Evolutionary conservation across 2,797 vertebrate species (phyloP).

Genomic region (Poecilia gillii): DNA sequence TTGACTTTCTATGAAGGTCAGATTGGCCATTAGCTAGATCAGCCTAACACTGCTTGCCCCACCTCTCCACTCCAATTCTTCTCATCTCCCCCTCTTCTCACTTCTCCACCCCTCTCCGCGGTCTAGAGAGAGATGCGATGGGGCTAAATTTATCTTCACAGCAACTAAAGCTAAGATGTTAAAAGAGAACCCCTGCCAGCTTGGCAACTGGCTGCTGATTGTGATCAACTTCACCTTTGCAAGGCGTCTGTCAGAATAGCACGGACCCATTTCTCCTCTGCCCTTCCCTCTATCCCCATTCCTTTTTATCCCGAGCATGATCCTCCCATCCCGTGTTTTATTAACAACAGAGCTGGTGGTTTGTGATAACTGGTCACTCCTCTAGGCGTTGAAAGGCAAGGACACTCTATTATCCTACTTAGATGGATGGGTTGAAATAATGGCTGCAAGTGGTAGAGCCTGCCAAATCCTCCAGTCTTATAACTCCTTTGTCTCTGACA

Average conservation of each 20-base stretch:
- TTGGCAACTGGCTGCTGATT: slow-evolving; percentile 57
- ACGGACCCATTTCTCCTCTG: slow-evolving; percentile 38
- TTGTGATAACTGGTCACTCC: slow-evolving; percentile 86
- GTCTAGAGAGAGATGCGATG: slow-evolving; percentile 53
- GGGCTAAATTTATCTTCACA: slow-evolving; percentile 71
- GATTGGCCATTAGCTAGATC: slow-evolving; percentile 77
- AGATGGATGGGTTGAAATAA: slow-evolving; percentile 85
- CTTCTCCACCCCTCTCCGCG: slow-evolving; percentile 42
- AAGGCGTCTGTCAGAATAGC: slow-evolving; percentile 62
- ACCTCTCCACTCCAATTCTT: slow-evolving; percentile 76
- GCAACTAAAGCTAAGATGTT: slow-evolving; percentile 65
- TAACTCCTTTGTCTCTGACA: slow-evolving; percentile 82
- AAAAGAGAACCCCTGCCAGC: slow-evolving; percentile 65
- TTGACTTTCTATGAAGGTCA: slow-evolving; percentile 80
- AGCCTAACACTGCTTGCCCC: slow-evolving; percentile 64
- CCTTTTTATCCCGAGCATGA: slow-evolving; percentile 47
- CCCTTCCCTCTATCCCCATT: slow-evolving; percentile 46
- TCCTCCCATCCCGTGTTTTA: slow-evolving; percentile 73
- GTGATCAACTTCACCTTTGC: slow-evolving; percentile 61
- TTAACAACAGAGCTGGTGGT: slow-evolving; percentile 82
- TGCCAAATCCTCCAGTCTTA: slow-evolving; percentile 82
- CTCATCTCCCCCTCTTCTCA: slow-evolving; percentile 58
- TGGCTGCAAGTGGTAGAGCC: slow-evolving; percentile 81
- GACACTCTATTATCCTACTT: slow-evolving; percentile 83
- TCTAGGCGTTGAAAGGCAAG: slow-evolving; percentile 82